A percentile compares a stretch with the other conserved stretches of the same genome.
Evolutionary conservation across 1,140 invertebrate genomes (phyloP).

Genomic region (Forficula auricularia): DNA sequence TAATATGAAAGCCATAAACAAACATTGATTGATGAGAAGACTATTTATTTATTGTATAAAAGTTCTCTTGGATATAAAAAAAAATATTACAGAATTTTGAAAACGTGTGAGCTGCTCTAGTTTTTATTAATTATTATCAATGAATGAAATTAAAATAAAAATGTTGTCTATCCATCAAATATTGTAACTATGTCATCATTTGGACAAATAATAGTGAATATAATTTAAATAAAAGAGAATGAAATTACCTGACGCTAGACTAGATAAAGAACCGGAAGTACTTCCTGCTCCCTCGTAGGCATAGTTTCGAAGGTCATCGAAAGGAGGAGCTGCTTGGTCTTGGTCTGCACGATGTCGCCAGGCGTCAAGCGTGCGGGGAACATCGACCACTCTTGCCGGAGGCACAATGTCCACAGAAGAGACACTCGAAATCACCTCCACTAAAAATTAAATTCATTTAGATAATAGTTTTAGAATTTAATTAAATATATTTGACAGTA

Average conservation of each 20-base stretch:
- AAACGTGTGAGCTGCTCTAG: too few species aligned
- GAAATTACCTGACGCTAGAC: slow-evolving; percentile 30
- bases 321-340: slow-evolving; percentile 40
- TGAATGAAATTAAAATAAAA: too few species aligned
- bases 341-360: slow-evolving; percentile 38
- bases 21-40: too few species aligned
- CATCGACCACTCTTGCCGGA: not conserved
- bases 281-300: slow-evolving; percentile 47
- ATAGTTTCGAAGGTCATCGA: slow-evolving; percentile 46
- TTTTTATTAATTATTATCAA: too few species aligned
- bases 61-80: too few species aligned
- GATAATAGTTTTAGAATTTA: slow-evolving; percentile 2
- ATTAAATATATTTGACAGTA: not conserved
- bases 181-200: too few species aligned
- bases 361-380: slow-evolving; percentile 29
- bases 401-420: not conserved
- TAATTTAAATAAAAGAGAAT: not conserved
- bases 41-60: too few species aligned
- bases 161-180: too few species aligned
- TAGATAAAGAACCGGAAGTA: slow-evolving; percentile 43
- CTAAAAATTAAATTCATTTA: not conserved
- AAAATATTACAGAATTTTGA: too few species aligned
- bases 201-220: too few species aligned
- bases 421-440: not conserved
- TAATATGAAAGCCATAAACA: too few species aligned